Percentiles rank a stretch among this genome's conserved stretches.
Evolutionary conservation across 23 tunicate species (phyloP).

Genomic region (Ciona savignyi): DNA sequence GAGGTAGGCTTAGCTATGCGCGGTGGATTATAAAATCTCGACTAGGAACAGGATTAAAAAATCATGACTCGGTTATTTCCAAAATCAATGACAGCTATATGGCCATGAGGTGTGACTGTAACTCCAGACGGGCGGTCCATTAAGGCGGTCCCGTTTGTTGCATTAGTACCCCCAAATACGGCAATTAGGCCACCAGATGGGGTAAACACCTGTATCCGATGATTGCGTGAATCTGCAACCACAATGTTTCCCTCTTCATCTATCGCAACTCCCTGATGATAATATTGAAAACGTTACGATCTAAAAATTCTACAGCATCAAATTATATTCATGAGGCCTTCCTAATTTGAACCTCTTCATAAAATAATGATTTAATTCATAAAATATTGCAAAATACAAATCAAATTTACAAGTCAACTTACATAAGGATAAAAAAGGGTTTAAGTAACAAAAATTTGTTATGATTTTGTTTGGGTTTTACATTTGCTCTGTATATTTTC

Average conservation of each 20-base stretch:
- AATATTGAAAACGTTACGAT: background rate
- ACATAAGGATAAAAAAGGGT: no score
- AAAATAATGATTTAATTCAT: background rate
- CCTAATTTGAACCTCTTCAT: background rate
- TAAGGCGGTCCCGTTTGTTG: constrained; percentile 13
- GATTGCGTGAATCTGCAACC: constrained; percentile 92
- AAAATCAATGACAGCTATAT: constrained; percentile 87
- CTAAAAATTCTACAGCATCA: background rate
- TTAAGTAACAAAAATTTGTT: no score
- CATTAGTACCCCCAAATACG: constrained; percentile 45
- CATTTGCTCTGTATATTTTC: no score
- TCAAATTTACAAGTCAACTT: no score
- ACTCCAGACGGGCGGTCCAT: constrained; percentile 93
- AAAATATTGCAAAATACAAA: no score
- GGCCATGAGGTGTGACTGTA: constrained; percentile 62
- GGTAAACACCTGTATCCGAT: constrained; percentile 82
- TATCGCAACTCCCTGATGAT: constrained; percentile 63
- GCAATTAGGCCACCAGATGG: constrained; percentile 56
- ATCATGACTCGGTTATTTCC: constrained; percentile 78
- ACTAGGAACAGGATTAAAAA: no score
- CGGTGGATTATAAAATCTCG: no score
- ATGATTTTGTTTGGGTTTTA: no score
- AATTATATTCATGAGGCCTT: background rate
- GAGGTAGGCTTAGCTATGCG: no score
- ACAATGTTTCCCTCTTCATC: constrained; percentile 86